Conservation (phyloP, 2,888 invertebrate genomes). For the Lobophora halterata region DNA sequence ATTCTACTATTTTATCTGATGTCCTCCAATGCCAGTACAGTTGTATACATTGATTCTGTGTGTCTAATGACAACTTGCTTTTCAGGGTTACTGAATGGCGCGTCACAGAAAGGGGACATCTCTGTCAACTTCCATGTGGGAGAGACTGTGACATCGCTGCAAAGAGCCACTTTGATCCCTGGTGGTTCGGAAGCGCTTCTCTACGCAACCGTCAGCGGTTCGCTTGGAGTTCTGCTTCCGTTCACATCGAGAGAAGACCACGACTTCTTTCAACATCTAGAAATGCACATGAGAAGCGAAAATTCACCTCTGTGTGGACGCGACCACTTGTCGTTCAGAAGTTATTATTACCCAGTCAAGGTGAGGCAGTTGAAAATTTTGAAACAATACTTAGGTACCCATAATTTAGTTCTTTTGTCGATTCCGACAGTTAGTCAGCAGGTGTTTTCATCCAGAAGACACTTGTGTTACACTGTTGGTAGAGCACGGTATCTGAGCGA, state of each 20-base stretch:
- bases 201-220: constrained; percentile 97
- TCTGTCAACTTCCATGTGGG: constrained; percentile 97
- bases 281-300: constrained; percentile 99
- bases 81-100: constrained; percentile 94
- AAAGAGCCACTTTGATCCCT: constrained; percentile 97
- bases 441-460: constrained; percentile 36
- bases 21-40: no score
- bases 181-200: constrained; percentile 98
- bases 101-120: constrained; percentile 98
- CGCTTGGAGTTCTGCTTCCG: constrained; percentile 95
- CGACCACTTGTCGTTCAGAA: constrained; percentile 97
- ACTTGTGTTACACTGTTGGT: constrained; percentile 74
- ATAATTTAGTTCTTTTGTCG: background rate
- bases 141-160: constrained; percentile 96
- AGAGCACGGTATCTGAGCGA: constrained; percentile 49
- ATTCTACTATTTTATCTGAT: constrained; percentile 60
- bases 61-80: constrained; percentile 11
- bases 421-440: constrained; percentile 73
- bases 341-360: constrained; percentile 98
- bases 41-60: no score
- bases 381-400: no score
- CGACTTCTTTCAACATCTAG: constrained; percentile 99
- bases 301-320: constrained; percentile 97
- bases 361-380: no score
- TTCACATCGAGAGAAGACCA: constrained; percentile 98